Evolutionary conservation across 2,113 vertebrate genomes (phyloP), one percentile per base, ranked within the genome.

Genomic region (Neomonachus schauinslandi): DNA sequence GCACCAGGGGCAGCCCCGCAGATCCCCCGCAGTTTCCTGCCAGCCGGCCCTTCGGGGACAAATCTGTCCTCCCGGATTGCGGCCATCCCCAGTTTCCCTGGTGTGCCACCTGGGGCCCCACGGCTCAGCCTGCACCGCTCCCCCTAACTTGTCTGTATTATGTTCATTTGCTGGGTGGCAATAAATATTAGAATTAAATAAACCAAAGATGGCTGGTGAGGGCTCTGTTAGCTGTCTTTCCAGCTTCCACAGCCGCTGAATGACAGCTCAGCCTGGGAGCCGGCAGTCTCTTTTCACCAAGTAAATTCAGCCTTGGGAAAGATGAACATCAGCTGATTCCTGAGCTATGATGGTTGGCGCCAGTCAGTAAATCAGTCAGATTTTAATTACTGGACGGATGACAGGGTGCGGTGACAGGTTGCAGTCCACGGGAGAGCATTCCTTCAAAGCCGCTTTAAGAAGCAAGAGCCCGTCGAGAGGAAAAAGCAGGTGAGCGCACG

Each of bases 381-480:
- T 99, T 99, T 99, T 99, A 99, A 99, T 99, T 99, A 99, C 99
- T 98, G 98, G 99, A 99, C 98, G 99, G 98, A 98, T 99, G 99
- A 99, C 99, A 99, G 98, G 99, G 98, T 98, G 98, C 98, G 92
- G 98, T 99, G 99, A 99, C 98, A 99, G 98, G 98, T 96, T 94
- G 98, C 98, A 98, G 99, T 99, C 99, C 99, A 98, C 98, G 97
- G 98, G 98, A 99, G 99, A 99, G 98, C 98, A 95, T 98, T 98
- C 99, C 98, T 99, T 99, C 99, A 99, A 98, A 99, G 98, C 97
- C 46, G 98, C 98, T 98, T 98, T 97, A 98, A 98, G 99, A 98
- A 98, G 98, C 96, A 94, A 99, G 95, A 98, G 98, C 98, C 95
- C 97, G 98, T 98, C 98, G 97, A 98, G 98, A 97, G 98, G 98